Base-by-base conservation (phyloP, 1,140 invertebrate species). In the Sycophila sp. region DNA sequence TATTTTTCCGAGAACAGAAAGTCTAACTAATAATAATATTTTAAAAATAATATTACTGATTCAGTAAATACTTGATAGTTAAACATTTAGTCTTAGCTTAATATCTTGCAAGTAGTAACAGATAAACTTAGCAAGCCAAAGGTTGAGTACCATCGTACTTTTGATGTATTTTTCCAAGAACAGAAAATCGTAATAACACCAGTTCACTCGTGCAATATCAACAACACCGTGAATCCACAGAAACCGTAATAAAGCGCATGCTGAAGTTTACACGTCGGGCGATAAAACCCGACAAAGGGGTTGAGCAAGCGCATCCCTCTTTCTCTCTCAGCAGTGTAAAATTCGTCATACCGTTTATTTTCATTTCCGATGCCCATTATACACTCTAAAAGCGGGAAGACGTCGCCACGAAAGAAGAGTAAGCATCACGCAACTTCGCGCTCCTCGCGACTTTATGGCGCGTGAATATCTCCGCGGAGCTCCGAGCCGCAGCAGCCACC, bases 391-490 rank as follows among this genome's bases (percentile, higher is more conserved):
- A 45, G 22, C 42, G 32, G 30, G 30, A 13, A 36, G 36, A 64
- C 15, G 38, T 30, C 56, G 40, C 53, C n/a, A 24, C 11, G 64
- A 53, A 47, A 36, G 26, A 36, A 10, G 45, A 30, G 30, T 19
- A 49, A 30, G 7, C 5, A 26, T 26, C 3, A 24, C 22, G 24
- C 7, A 47, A 22, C 42, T 63, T 28, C 32, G 4, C 69, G 51
- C 10, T n/a, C n/a, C 8, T 72, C 69, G 60, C 55, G 74, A 78
- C 78, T 81, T 79, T 80, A 81, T 79, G 80, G 76, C 74, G 77
- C 80, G 78, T 80, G 78, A 80, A 79, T 78, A 78, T 81, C 74
- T 80, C 68, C 38, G n/a, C n/a, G n/a, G n/a, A n/a, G n/a, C 59
- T 24, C 49, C 49, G 58, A 13, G 26, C 36, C 8, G 24, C 42